Percentiles rank a stretch among this genome's conserved stretches.
Conservation (phyloP, 2,113 vertebrate species). For the Sylvietta virens region DNA sequence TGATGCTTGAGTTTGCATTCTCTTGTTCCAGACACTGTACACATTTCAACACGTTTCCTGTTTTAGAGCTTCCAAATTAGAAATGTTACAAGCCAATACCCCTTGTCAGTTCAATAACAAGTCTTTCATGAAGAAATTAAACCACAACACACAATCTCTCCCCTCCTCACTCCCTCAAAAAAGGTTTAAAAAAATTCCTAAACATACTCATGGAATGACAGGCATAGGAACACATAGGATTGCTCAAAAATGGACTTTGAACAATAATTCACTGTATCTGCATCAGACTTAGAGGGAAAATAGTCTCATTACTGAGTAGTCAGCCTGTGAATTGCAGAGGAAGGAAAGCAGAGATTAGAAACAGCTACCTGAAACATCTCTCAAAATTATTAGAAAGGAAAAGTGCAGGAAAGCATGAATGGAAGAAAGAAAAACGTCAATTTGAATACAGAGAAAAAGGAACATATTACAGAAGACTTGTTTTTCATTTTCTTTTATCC, state of each 20-base stretch:
- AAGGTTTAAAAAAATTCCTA: neutral
- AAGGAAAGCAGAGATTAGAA: neutral
- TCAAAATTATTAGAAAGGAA: neutral
- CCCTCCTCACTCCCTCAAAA: accelerated
- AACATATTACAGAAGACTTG: neutral
- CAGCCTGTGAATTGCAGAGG: neutral
- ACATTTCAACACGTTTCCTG: neutral
- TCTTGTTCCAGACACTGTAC: neutral
- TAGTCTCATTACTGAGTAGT: neutral
- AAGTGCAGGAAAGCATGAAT: neutral
- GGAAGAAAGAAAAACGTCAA: neutral
- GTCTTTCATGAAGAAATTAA: neutral
- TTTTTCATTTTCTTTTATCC: neutral
- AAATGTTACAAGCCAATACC: neutral
- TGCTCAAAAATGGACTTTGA: neutral
- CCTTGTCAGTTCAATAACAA: neutral
- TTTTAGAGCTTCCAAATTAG: neutral
- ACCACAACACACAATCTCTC: neutral
- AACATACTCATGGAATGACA: neutral
- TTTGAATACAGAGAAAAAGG: neutral
- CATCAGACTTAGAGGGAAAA: neutral
- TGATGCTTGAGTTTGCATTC: neutral
- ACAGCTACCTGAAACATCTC: neutral
- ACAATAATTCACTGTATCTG: neutral
- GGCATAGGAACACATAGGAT: neutral